Percentiles rank a stretch among this genome's conserved stretches.
Evolutionary conservation across 92 coral and sea anemone species (phyloP).

Genomic region (Heliopora coerulea): DNA sequence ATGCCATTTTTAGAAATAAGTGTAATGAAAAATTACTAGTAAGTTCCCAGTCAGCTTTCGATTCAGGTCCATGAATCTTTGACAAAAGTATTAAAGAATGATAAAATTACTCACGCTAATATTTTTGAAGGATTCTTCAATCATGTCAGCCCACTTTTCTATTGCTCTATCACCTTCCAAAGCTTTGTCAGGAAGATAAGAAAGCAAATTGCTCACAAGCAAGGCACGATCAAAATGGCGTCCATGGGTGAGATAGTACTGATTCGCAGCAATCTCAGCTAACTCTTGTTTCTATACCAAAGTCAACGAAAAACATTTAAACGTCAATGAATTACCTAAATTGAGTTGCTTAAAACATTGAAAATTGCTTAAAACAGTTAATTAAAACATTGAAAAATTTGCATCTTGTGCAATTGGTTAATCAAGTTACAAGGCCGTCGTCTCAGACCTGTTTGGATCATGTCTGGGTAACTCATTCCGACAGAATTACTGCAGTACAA

Average conservation of each 20-base stretch:
- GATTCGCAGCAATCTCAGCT: slow-evolving; percentile 38
- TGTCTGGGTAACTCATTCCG: not conserved
- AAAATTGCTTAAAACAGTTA: no score
- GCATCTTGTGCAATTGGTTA: not conserved
- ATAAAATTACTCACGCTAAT: slow-evolving; percentile 23
- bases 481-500: not conserved
- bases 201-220: slow-evolving; percentile 29
- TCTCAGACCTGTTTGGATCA: not conserved
- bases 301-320: not conserved
- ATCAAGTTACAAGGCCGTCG: not conserved
- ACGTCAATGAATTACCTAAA: no score
- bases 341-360: no score
- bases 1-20: no score
- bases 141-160: slow-evolving; percentile 23
- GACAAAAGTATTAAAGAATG: no score
- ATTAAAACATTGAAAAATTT: slow-evolving; percentile 29
- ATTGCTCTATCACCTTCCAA: slow-evolving; percentile 24
- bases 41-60: no score
- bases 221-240: slow-evolving; percentile 18
- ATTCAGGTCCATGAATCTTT: no score
- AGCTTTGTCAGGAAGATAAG: slow-evolving; percentile 42
- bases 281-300: slow-evolving; percentile 28
- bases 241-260: slow-evolving; percentile 30
- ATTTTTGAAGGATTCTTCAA: not conserved
- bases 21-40: no score